Percentiles rank a stretch among this genome's conserved stretches.
Conservation (phyloP, 2,888 invertebrate genomes). For the Acanthosepion esculentum region DNA sequence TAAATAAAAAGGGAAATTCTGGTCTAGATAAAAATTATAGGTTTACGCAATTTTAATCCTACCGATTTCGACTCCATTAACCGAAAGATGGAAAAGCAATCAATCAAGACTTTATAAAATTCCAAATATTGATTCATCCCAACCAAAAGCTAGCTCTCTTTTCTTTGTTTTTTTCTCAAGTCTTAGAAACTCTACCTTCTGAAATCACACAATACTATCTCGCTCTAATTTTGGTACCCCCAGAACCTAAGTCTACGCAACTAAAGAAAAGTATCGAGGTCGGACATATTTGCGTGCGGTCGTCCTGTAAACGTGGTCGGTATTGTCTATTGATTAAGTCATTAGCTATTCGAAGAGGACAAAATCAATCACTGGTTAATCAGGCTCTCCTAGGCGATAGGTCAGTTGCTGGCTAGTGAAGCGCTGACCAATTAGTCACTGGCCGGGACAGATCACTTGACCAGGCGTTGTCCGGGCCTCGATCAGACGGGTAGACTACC, state of each 20-base stretch:
- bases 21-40: too few relatives aligned
- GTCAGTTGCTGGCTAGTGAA: slow-evolving; percentile 22
- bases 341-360: not conserved
- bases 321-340: not conserved
- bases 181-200: not conserved
- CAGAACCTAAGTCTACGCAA: not conserved
- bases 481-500: not conserved
- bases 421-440: slow-evolving; percentile 1
- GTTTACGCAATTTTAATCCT: too few relatives aligned
- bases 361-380: slow-evolving; percentile 33
- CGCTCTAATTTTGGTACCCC: not conserved
- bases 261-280: not conserved
- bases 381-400: not conserved
- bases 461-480: slow-evolving; percentile 33
- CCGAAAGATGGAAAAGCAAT: too few relatives aligned
- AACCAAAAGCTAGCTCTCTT: too few relatives aligned
- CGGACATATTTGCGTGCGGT: not conserved
- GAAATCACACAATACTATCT: not conserved
- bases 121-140: too few relatives aligned
- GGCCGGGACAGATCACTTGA: slow-evolving; percentile 33
- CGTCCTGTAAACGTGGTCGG: not conserved
- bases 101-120: too few relatives aligned
- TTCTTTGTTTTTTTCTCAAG: too few relatives aligned
- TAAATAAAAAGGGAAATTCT: too few relatives aligned
- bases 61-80: too few relatives aligned